Conservation (phyloP, 2,113 vertebrate species). For the Phylloscopus whistleri region DNA sequence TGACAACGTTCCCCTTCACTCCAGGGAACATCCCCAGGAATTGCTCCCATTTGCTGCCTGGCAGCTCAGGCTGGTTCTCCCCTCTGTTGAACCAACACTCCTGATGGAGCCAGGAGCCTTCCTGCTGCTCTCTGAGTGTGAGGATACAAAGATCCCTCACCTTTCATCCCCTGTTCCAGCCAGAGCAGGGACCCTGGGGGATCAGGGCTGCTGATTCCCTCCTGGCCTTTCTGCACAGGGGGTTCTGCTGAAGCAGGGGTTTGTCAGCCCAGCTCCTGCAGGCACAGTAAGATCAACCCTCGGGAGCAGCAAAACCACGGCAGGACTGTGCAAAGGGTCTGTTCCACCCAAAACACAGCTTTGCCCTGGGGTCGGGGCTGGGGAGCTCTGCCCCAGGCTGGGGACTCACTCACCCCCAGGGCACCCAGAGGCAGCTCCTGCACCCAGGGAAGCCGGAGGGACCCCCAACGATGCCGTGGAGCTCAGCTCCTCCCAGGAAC, state of each 20-base stretch:
- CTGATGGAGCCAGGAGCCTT: background rate
- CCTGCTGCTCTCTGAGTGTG: fast-evolving
- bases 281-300: background rate
- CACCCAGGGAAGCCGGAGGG: background rate
- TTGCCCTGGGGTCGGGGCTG: background rate
- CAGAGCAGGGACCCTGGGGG: background rate
- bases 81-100: background rate
- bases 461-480: constrained; percentile 48
- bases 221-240: background rate
- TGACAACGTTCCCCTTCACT: background rate
- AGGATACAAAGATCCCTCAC: background rate
- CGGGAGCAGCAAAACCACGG: background rate
- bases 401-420: background rate
- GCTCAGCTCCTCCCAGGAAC: constrained; percentile 35
- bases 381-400: background rate
- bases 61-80: background rate
- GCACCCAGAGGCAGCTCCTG: background rate
- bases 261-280: background rate
- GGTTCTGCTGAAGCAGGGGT: background rate
- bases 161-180: background rate
- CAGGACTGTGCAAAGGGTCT: background rate
- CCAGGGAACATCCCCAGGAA: constrained; percentile 18
- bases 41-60: background rate
- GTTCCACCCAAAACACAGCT: background rate
- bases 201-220: background rate